Percentiles rank a stretch among this genome's conserved stretches.
Evolutionary conservation across 2,113 vertebrate genomes (phyloP).

Genomic region (Sapajus apella): DNA sequence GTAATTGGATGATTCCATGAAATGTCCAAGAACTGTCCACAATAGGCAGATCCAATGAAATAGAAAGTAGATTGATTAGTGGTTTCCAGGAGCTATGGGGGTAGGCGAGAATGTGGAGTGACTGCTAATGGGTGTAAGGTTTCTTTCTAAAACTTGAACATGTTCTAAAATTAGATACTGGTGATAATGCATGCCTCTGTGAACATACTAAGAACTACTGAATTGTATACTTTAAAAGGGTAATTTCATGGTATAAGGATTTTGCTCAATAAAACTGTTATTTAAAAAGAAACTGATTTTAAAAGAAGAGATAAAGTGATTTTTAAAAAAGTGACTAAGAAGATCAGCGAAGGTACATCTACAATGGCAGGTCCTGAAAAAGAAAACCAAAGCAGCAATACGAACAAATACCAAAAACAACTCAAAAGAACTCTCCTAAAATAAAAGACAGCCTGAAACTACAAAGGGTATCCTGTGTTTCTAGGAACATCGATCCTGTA

Average conservation of each 20-base stretch:
- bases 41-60: background rate
- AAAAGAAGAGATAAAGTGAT: background rate
- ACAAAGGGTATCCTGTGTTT: background rate
- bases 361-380: background rate
- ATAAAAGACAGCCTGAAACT: conserved; percentile 21
- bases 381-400: background rate
- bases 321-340: background rate
- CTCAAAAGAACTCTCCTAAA: background rate
- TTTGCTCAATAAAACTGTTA: background rate
- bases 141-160: conserved; percentile 24
- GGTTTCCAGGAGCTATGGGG: background rate
- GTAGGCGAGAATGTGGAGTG: background rate
- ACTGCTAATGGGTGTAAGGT: background rate
- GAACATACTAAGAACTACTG: background rate
- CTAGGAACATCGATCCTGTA: background rate
- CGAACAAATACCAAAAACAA: background rate
- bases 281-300: background rate
- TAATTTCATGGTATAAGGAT: background rate
- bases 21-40: background rate
- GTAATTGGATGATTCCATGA: background rate
- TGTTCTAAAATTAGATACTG: background rate
- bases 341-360: background rate
- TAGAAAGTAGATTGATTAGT: background rate
- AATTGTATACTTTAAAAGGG: background rate
- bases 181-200: background rate